Percentiles rank a stretch among this genome's conserved stretches.
phyloP scores from a whole-genome alignment of 2,888 invertebrate species.

The Stomorhina lunata region DNA sequence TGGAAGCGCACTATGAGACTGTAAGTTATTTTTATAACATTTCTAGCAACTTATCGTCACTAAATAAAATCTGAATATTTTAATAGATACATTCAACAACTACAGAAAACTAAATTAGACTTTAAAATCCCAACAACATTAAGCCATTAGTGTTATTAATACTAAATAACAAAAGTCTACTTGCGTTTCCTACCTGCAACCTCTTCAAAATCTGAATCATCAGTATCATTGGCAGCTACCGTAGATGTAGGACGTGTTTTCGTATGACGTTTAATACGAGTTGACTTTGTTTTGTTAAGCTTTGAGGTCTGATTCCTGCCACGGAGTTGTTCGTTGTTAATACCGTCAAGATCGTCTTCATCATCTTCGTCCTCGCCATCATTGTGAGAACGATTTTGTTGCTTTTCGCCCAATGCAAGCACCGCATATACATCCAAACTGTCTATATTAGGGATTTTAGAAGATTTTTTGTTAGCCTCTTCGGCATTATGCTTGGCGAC shows the following conservation, averaged over 20 bases:
- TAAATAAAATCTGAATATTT: background rate
- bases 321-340: constrained; percentile 30
- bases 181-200: constrained; percentile 83
- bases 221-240: constrained; percentile 80
- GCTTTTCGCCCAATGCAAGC: constrained; percentile 84
- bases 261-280: constrained; percentile 74
- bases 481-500: constrained; percentile 70
- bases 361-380: constrained; percentile 69
- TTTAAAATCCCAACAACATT: constrained; percentile 19
- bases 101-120: constrained; percentile 1
- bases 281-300: constrained; percentile 74
- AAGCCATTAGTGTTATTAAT: background rate
- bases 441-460: constrained; percentile 70
- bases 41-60: background rate
- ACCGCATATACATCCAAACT: constrained; percentile 83
- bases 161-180: constrained; percentile 66
- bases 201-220: constrained; percentile 88
- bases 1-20: constrained; percentile 62
- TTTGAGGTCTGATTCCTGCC: constrained; percentile 69
- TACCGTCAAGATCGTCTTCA: constrained; percentile 57
- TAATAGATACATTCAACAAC: background rate
- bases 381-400: constrained; percentile 64
- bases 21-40: background rate
- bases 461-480: constrained; percentile 42
- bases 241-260: constrained; percentile 76